Percentiles rank a stretch among this genome's conserved stretches.
Conservation (phyloP, 2,888 invertebrate species). For the Bursaphelenchus okinawaensis region DNA sequence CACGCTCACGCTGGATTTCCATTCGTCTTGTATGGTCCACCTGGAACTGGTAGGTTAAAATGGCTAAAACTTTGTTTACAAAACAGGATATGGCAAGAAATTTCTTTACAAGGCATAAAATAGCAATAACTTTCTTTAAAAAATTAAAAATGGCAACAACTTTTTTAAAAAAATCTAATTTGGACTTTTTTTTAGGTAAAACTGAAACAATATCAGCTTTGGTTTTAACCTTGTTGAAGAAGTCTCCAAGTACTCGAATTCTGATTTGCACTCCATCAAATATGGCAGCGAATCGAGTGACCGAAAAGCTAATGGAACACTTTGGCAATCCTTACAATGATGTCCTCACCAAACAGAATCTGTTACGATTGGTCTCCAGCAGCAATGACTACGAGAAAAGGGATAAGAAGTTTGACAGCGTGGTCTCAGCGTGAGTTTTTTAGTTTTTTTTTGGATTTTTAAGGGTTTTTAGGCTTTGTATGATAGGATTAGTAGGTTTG, state of each 20-base stretch:
- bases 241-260: conserved; percentile 5
- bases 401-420: conserved; percentile 1
- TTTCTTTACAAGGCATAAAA: too few relatives aligned
- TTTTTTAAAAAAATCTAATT: not conserved
- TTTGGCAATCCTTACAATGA: not conserved
- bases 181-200: not conserved
- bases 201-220: conserved; percentile 1
- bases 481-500: too few relatives aligned
- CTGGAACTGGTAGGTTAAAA: conserved; percentile 12
- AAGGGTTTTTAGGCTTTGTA: too few relatives aligned
- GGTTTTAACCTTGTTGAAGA: not conserved
- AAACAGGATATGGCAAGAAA: too few relatives aligned
- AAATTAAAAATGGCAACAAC: too few relatives aligned
- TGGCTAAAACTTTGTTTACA: too few relatives aligned
- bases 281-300: conserved; percentile 12
- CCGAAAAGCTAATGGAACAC: conserved; percentile 4
- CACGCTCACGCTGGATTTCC: conserved; percentile 9
- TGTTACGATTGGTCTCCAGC: conserved; percentile 2
- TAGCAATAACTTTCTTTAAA: too few relatives aligned
- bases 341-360: conserved; percentile 1
- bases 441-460: not conserved
- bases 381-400: conserved; percentile 6
- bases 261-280: conserved; percentile 16
- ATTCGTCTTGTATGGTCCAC: conserved; percentile 10
- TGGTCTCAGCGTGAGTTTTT: conserved; percentile 3